Evolutionary conservation across 2,888 invertebrate species (phyloP).

Genomic region (Argyresthia albistria): DNA sequence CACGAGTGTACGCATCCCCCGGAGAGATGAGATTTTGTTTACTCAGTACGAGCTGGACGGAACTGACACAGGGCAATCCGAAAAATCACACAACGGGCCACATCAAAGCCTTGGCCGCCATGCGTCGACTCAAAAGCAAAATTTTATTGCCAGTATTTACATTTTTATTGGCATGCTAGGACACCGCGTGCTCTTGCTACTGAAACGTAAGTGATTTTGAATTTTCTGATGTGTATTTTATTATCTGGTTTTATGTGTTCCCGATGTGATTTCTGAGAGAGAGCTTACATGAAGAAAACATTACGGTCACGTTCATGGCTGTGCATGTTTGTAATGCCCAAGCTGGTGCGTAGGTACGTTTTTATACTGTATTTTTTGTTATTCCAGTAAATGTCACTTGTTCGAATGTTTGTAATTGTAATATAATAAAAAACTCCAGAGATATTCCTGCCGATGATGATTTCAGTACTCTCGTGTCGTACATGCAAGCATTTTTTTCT

Average conservation of each 20-base stretch:
- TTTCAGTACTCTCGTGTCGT: too few species aligned
- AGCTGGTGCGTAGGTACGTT: not conserved
- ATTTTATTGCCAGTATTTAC: conserved; percentile 67
- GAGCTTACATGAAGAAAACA: conserved; percentile 47
- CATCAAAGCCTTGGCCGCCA: conserved; percentile 48
- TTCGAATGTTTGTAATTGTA: not conserved
- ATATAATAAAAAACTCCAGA: not conserved
- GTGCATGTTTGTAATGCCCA: conserved; percentile 19
- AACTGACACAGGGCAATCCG: conserved; percentile 38
- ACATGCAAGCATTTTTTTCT: conserved; percentile 1
- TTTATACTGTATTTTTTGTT: not conserved
- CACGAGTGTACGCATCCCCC: conserved; percentile 23
- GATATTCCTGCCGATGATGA: not conserved
- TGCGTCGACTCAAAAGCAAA: conserved; percentile 60
- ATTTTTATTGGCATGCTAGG: conserved; percentile 69
- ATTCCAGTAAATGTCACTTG: not conserved
- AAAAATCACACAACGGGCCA: conserved; percentile 37
- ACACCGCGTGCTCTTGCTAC: conserved; percentile 48
- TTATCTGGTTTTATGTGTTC: conserved; percentile 66
- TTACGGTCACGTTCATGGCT: conserved; percentile 39
- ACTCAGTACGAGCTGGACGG: conserved; percentile 28
- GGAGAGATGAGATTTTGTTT: conserved; percentile 36
- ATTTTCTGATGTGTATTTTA: conserved; percentile 72
- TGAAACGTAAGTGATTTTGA: conserved; percentile 71
- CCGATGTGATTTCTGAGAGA: conserved; percentile 49